Evolutionary conservation across 2,888 invertebrate genomes (phyloP).

Genomic region (Galerucella pusilla): DNA sequence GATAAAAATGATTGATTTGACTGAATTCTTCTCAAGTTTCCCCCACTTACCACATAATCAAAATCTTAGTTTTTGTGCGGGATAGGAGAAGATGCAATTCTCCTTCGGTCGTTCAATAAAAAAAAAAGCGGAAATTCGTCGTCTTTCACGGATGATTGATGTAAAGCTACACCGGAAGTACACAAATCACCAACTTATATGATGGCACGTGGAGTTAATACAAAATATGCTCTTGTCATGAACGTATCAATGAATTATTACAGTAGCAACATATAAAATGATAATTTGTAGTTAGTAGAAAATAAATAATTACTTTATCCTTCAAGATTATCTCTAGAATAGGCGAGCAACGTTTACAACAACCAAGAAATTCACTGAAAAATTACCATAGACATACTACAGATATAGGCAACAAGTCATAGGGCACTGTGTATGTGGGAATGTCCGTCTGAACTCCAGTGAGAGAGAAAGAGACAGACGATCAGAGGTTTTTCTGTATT

Average conservation of each 20-base stretch:
- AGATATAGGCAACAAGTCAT: too few relatives aligned
- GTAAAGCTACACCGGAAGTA: slow-evolving; percentile 52
- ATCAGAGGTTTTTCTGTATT: too few relatives aligned
- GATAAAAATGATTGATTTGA: slow-evolving; percentile 19
- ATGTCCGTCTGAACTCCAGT: too few relatives aligned
- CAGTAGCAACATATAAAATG: background rate
- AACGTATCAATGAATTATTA: slow-evolving; percentile 1
- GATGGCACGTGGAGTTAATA: slow-evolving; percentile 55
- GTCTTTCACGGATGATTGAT: slow-evolving; percentile 50
- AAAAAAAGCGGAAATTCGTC: slow-evolving; percentile 44
- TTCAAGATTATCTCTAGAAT: too few relatives aligned
- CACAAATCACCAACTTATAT: slow-evolving; percentile 54
- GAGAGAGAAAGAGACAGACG: too few relatives aligned
- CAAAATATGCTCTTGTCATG: slow-evolving; percentile 38
- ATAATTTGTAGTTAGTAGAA: too few relatives aligned
- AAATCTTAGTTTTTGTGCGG: background rate
- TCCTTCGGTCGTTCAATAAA: slow-evolving; percentile 31
- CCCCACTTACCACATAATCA: slow-evolving; percentile 9
- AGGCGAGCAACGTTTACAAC: too few relatives aligned
- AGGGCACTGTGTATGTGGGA: too few relatives aligned
- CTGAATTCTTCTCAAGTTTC: background rate
- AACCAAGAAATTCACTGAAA: too few relatives aligned
- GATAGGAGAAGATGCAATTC: background rate
- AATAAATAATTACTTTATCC: too few relatives aligned
- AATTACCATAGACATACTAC: too few relatives aligned